Conservation (phyloP, 1,140 invertebrate genomes). For the Bombus huntii region DNA sequence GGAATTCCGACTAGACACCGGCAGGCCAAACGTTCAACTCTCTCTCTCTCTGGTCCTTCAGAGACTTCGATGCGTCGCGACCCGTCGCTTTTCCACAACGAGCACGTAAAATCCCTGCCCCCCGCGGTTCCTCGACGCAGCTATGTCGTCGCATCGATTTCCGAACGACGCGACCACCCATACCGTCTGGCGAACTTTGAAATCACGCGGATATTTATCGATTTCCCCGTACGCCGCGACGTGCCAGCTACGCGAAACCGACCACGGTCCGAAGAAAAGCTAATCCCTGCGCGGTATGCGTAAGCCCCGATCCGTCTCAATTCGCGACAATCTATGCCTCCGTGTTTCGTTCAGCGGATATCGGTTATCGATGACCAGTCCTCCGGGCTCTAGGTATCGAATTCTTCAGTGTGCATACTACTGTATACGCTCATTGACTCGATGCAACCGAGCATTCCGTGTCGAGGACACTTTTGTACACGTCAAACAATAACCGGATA, state of each 20-base stretch:
- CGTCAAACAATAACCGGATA: conserved; percentile 59
- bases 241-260: conserved; percentile 49
- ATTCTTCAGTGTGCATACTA: neutral
- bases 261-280: conserved; percentile 38
- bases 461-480: conserved; percentile 53
- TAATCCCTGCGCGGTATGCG: conserved; percentile 55
- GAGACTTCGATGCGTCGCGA: conserved; percentile 33
- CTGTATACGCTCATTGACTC: neutral
- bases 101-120: neutral
- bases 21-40: conserved; percentile 24
- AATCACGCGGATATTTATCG: conserved; percentile 50
- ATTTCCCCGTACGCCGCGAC: neutral
- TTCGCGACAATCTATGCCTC: conserved; percentile 49
- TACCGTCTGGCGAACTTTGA: neutral
- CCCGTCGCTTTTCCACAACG: conserved; percentile 1
- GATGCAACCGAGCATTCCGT: conserved; percentile 34
- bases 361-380: conserved; percentile 36
- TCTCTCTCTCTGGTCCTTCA: conserved; percentile 16
- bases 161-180: neutral
- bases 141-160: conserved; percentile 13
- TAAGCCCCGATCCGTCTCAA: conserved; percentile 43
- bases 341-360: conserved; percentile 43
- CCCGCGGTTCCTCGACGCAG: neutral
- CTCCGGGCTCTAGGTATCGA: conserved; percentile 35
- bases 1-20: conserved; percentile 7